Evolutionary conservation across 2,888 invertebrate species (phyloP).

Genomic region (Carcina quercana): DNA sequence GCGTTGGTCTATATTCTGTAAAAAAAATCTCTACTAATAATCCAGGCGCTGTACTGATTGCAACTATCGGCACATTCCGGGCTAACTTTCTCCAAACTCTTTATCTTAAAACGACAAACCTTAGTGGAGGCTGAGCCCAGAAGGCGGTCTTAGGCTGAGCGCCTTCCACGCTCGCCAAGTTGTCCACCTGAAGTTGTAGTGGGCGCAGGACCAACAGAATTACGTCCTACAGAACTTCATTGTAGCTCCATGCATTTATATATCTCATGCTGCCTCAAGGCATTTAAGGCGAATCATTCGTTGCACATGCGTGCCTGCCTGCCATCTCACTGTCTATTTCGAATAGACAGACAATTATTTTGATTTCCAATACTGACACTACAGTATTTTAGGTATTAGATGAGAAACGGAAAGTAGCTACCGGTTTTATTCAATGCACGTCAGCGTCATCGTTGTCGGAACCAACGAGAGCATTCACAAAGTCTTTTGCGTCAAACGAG

Average conservation of each 20-base stretch:
- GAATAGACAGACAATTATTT: neutral
- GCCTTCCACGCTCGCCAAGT: no score
- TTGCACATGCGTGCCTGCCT: neutral
- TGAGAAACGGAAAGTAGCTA: constrained; percentile 26
- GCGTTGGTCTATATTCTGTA: no score
- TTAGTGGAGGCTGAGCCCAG: neutral
- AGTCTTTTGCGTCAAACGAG: constrained; percentile 6
- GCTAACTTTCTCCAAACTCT: neutral
- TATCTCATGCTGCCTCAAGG: neutral
- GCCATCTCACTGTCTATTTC: neutral
- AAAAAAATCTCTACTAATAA: neutral
- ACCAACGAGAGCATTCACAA: constrained; percentile 6
- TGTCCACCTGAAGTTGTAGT: no score
- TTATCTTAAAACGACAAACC: neutral
- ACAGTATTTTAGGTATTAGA: constrained; percentile 24
- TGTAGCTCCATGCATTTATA: no score
- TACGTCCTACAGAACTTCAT: no score
- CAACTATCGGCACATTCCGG: neutral
- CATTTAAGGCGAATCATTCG: neutral
- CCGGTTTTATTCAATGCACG: constrained; percentile 22
- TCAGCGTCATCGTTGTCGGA: constrained; percentile 3
- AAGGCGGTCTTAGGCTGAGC: no score
- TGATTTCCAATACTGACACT: neutral
- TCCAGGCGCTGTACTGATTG: neutral
- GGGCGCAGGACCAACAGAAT: neutral